phyloP scores from a whole-genome alignment of 1,140 invertebrate species.

The Phthorimaea operculella region DNA sequence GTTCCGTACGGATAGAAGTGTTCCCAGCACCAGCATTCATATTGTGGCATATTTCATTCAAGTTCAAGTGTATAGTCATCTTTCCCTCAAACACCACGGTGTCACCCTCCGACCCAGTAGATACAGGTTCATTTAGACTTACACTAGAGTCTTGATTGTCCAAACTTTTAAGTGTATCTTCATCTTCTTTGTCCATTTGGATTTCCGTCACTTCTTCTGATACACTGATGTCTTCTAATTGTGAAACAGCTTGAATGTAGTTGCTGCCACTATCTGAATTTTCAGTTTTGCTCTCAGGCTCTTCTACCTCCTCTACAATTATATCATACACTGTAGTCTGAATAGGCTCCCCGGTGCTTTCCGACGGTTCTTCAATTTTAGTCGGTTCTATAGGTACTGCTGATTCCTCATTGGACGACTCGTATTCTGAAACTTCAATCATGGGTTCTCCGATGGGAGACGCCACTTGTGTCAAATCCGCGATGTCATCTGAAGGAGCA shows the following conservation, averaged over 20 bases:
- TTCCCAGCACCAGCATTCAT: slow-evolving; percentile 56
- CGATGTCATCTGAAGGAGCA: slow-evolving; percentile 78
- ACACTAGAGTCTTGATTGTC: slow-evolving; percentile 67
- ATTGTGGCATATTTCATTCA: slow-evolving; percentile 66
- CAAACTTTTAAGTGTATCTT: slow-evolving; percentile 65
- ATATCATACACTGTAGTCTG: slow-evolving; percentile 34
- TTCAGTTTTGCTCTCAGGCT: slow-evolving; percentile 49
- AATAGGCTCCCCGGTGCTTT: slow-evolving; percentile 24
- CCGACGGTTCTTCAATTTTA: slow-evolving; percentile 35
- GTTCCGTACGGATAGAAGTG: slow-evolving; percentile 41
- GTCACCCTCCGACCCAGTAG: slow-evolving; percentile 59
- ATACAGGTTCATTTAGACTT: slow-evolving; percentile 65
- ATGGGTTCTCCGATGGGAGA: slow-evolving; percentile 61
- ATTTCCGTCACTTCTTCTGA: slow-evolving; percentile 61
- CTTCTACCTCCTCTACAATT: slow-evolving; percentile 47
- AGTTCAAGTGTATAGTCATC: slow-evolving; percentile 67
- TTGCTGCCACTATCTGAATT: slow-evolving; percentile 57
- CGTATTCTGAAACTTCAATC: slow-evolving; percentile 59
- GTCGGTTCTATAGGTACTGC: slow-evolving; percentile 28
- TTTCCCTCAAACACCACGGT: slow-evolving; percentile 67
- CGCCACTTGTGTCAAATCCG: slow-evolving; percentile 62
- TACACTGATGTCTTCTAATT: slow-evolving; percentile 56
- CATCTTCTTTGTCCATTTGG: slow-evolving; percentile 63
- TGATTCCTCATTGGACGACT: slow-evolving; percentile 58
- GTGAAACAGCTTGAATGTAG: slow-evolving; percentile 59